Evolutionary conservation across 2,113 vertebrate species (phyloP).

Genomic region (Aix galericulata): DNA sequence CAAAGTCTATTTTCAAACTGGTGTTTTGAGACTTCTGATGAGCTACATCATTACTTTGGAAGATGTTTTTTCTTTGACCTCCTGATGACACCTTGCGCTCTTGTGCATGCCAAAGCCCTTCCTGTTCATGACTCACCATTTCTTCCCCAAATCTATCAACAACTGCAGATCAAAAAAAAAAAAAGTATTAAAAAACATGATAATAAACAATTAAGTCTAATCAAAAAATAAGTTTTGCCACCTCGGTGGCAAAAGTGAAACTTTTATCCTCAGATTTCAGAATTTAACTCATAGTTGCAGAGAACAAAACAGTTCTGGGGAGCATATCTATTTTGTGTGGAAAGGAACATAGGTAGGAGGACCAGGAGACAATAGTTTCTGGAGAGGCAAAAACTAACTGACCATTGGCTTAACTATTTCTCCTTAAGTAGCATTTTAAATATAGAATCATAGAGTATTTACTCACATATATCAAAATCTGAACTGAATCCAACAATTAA

Average conservation of each 20-base stretch:
- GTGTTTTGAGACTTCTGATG: background rate
- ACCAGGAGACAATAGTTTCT: background rate
- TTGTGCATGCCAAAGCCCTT: background rate
- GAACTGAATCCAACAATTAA: background rate
- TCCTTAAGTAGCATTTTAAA: background rate
- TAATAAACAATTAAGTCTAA: background rate
- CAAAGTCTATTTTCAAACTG: background rate
- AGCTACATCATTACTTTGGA: background rate
- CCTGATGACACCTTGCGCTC: background rate
- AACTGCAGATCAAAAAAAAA: background rate
- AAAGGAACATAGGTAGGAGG: background rate
- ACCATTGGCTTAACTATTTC: background rate
- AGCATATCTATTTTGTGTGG: background rate
- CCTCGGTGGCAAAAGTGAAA: background rate
- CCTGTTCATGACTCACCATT: background rate
- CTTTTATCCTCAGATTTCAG: background rate
- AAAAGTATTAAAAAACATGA: background rate
- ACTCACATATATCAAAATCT: background rate
- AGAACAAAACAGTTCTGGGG: background rate
- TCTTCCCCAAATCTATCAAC: background rate
- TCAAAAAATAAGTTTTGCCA: background rate
- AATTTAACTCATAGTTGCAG: background rate
- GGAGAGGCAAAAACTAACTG: background rate
- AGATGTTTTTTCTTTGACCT: background rate
- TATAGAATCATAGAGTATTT: background rate